These are phyloP conservation scores for Xylophagus ater DNA, from an alignment of 2,888 invertebrate genomes.

Conservation along the genomic window DNA sequence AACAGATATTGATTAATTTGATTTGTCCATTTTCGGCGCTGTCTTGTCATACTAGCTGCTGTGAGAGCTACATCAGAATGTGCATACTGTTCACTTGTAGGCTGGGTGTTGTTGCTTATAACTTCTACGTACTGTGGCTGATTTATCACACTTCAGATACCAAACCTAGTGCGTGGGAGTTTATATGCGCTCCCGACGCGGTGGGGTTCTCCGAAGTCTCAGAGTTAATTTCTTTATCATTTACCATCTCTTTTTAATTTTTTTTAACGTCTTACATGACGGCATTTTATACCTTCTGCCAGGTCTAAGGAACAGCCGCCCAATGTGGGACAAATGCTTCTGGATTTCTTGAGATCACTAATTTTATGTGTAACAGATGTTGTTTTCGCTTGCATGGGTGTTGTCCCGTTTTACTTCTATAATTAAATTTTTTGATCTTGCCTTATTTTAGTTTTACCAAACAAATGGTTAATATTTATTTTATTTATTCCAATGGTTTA, in stretches of 20 bases:
- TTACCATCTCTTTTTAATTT: neutral
- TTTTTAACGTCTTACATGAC: no score
- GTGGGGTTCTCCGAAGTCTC: slow-evolving; percentile 16
- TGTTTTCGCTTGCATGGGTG: no score
- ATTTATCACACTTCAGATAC: slow-evolving; percentile 12
- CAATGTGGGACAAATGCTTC: no score
- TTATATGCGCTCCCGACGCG: slow-evolving; percentile 15
- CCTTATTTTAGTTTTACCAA: no score
- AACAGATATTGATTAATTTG: neutral
- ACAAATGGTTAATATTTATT: no score
- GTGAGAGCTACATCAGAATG: slow-evolving; percentile 1
- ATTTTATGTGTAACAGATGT: no score
- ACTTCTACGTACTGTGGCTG: slow-evolving; percentile 12
- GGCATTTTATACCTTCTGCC: no score
- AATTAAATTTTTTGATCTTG: no score
- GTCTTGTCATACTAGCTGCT: neutral
- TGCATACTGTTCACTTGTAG: slow-evolving; percentile 4
- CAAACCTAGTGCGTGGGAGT: slow-evolving; percentile 18
- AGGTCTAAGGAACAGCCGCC: no score
- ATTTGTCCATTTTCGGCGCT: slow-evolving; percentile 1
- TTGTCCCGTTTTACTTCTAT: no score
- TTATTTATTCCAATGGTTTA: no score
- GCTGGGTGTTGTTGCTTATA: neutral
- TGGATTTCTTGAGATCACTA: no score
- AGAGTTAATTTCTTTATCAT: slow-evolving; percentile 9